phyloP scores from a whole-genome alignment of 2,888 invertebrate genomes.

The Platerodrilus igneus region DNA sequence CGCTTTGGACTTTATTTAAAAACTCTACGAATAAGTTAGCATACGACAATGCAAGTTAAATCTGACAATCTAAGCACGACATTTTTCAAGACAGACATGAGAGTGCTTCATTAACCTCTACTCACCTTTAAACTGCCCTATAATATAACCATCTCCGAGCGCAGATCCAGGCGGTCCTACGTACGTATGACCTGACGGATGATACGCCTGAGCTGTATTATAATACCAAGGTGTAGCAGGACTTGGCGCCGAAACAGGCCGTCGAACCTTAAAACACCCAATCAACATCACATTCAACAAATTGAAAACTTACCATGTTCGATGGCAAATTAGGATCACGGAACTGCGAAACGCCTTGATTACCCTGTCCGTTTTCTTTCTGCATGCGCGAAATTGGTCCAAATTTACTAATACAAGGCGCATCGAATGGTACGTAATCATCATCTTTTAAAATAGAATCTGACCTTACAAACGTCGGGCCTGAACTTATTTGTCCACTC shows the following conservation, averaged over 20 bases:
- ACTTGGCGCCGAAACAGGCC: constrained; percentile 50
- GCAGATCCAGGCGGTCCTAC: constrained; percentile 37
- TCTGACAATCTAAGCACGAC: no score
- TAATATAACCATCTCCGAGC: constrained; percentile 51
- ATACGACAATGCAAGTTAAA: no score
- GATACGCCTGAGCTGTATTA: constrained; percentile 35
- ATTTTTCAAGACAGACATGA: not conserved
- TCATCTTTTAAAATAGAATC: constrained; percentile 58
- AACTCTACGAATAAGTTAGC: no score
- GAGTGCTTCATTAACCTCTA: no score
- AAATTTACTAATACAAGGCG: constrained; percentile 61
- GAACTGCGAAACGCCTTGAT: constrained; percentile 35
- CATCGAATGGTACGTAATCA: constrained; percentile 64
- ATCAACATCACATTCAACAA: not conserved
- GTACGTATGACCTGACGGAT: constrained; percentile 37
- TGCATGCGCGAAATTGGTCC: constrained; percentile 62
- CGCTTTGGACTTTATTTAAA: no score
- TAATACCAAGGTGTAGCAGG: constrained; percentile 51
- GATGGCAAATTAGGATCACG: constrained; percentile 39
- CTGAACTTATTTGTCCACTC: constrained; percentile 37
- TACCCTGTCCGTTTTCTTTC: constrained; percentile 33
- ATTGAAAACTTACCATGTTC: constrained; percentile 36
- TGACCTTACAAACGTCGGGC: constrained; percentile 49
- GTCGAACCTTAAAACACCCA: constrained; percentile 36
- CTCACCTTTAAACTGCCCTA: no score